Conservation (phyloP, 2,797 vertebrate species). For the Oryzias sinensis region DNA sequence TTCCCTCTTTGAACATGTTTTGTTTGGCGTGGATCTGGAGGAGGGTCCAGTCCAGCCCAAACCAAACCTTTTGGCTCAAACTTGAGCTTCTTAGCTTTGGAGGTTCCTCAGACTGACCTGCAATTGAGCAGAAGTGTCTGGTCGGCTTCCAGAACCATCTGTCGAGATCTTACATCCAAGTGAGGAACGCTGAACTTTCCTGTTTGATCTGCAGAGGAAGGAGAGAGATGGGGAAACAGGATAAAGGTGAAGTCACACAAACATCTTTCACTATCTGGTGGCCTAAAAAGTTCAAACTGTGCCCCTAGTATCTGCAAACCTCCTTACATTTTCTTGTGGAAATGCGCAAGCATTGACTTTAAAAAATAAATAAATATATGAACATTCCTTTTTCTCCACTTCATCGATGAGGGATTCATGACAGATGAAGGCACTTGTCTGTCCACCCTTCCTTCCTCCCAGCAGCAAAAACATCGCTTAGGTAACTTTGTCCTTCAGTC, state of each 20-base stretch:
- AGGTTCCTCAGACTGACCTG: slow-evolving; percentile 81
- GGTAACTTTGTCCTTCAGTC: slow-evolving; percentile 54
- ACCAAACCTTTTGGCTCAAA: neutral
- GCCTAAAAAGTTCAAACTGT: slow-evolving; percentile 6
- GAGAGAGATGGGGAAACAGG: slow-evolving; percentile 9
- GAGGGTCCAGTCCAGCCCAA: too few relatives aligned
- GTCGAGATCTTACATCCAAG: slow-evolving; percentile 81
- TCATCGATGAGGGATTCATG: slow-evolving; percentile 62
- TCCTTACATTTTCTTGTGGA: slow-evolving; percentile 48
- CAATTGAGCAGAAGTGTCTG: slow-evolving; percentile 87
- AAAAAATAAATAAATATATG: slow-evolving; percentile 36
- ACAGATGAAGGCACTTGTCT: slow-evolving; percentile 57
- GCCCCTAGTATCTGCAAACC: slow-evolving; percentile 35
- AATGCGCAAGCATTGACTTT: slow-evolving; percentile 73
- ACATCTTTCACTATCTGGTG: neutral
- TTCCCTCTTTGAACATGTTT: too few relatives aligned
- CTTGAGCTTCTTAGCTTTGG: neutral
- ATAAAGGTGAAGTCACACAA: neutral
- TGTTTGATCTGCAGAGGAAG: slow-evolving; percentile 78
- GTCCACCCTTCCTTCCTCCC: slow-evolving; percentile 72
- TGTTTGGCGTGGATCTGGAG: too few relatives aligned
- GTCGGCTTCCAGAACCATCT: slow-evolving; percentile 84
- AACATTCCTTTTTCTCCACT: slow-evolving; percentile 44
- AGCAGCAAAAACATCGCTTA: slow-evolving; percentile 65
- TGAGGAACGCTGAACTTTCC: slow-evolving; percentile 83